Evolutionary conservation across 2,888 invertebrate species (phyloP).

Genomic region (Bombyx huttoni): DNA sequence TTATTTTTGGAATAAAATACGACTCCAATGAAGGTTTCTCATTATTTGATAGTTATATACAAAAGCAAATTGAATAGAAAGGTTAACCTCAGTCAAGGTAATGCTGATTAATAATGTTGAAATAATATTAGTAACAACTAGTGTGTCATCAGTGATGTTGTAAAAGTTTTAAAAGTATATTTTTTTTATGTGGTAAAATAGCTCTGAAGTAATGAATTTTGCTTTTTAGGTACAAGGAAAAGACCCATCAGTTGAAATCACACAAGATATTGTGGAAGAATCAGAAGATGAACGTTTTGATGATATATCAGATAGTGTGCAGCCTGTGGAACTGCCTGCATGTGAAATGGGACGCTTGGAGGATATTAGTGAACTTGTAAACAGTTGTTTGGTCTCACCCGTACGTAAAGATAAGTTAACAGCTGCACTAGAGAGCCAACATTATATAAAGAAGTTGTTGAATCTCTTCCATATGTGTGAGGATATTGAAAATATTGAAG

Average conservation of each 20-base stretch:
- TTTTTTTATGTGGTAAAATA: too few relatives aligned
- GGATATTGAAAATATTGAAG: constrained; percentile 94
- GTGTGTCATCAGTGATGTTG: too few relatives aligned
- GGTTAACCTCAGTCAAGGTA: too few relatives aligned
- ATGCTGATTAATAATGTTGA: too few relatives aligned
- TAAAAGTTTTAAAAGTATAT: too few relatives aligned
- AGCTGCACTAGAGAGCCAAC: constrained; percentile 92
- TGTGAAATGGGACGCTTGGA: constrained; percentile 95
- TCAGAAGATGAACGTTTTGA: constrained; percentile 97
- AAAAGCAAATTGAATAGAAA: too few relatives aligned
- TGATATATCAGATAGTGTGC: constrained; percentile 95
- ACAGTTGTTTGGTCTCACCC: constrained; percentile 89
- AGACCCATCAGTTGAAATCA: constrained; percentile 98
- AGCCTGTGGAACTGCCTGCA: constrained; percentile 94
- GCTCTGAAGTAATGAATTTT: not conserved
- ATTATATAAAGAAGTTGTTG: constrained; percentile 94
- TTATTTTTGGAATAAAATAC: constrained; percentile 2
- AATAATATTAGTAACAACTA: too few relatives aligned
- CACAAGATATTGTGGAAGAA: constrained; percentile 96
- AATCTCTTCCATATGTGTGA: constrained; percentile 98
- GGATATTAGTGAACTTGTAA: constrained; percentile 94
- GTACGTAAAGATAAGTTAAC: constrained; percentile 95
- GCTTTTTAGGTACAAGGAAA: constrained; percentile 92
- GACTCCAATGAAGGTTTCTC: too few relatives aligned
- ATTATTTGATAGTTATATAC: too few relatives aligned